These are phyloP conservation scores for Marronus borbonicus DNA, from an alignment of 2,888 invertebrate genomes.

Conservation along the genomic window DNA sequence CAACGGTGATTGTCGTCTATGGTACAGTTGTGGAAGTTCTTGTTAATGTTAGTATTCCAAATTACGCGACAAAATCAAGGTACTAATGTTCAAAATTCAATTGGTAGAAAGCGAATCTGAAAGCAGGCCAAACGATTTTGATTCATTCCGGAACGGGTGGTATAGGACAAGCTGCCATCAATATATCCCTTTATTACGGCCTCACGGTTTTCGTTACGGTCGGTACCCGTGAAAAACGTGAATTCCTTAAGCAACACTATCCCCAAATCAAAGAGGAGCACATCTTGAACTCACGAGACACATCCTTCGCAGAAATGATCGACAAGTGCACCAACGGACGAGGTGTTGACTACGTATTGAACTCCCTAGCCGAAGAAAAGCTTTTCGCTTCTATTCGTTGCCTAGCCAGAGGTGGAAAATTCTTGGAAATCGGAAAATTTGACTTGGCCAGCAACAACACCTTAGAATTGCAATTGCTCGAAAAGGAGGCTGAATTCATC, in stretches of 20 bases:
- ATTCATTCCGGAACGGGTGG: constrained; percentile 78
- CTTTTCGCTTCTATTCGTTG: constrained; percentile 80
- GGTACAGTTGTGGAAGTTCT: constrained; percentile 72
- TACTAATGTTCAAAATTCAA: not conserved
- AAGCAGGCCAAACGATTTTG: constrained; percentile 64
- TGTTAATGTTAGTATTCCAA: constrained; percentile 7
- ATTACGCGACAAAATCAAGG: not conserved
- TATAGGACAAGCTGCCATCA: constrained; percentile 83
- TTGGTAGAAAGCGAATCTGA: constrained; percentile 41
- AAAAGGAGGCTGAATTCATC: constrained; percentile 75
- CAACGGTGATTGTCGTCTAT: constrained; percentile 85
- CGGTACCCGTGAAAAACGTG: constrained; percentile 86
- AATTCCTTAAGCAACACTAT: constrained; percentile 87
- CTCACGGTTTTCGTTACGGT: constrained; percentile 90
- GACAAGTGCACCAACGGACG: constrained; percentile 85
- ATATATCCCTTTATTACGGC: constrained; percentile 76
- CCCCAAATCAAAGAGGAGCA: constrained; percentile 77
- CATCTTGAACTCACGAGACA: constrained; percentile 91
- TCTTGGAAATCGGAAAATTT: constrained; percentile 89
- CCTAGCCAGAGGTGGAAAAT: constrained; percentile 76
- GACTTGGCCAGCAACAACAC: constrained; percentile 80
- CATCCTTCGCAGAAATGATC: constrained; percentile 89
- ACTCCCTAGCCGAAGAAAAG: constrained; percentile 93
- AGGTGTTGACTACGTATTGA: constrained; percentile 93
- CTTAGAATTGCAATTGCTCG: constrained; percentile 73